phyloP scores from a whole-genome alignment of 2,888 invertebrate genomes.

The Geophilus truncorum region DNA sequence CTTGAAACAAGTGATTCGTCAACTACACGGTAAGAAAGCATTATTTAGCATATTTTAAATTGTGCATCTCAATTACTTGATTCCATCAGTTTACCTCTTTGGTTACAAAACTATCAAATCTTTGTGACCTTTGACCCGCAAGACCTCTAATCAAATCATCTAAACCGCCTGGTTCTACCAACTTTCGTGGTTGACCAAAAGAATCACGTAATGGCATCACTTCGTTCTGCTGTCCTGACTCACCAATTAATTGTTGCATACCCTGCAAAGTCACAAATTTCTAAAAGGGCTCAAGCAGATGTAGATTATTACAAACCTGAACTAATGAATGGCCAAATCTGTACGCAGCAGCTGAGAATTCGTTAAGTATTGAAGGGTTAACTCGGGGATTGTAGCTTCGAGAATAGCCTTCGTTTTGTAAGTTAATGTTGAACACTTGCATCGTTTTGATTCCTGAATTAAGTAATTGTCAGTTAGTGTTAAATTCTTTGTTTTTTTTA shows the following conservation, averaged over 20 bases:
- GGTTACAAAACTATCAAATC: slow-evolving; percentile 33
- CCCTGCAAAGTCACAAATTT: too few relatives aligned
- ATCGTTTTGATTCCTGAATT: slow-evolving; percentile 10
- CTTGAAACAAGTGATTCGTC: slow-evolving; percentile 41
- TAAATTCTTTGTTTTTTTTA: background rate
- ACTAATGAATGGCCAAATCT: slow-evolving; percentile 31
- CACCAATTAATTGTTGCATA: background rate
- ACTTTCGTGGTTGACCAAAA: slow-evolving; percentile 26
- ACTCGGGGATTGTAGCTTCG: background rate
- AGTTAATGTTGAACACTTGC: background rate
- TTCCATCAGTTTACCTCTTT: slow-evolving; percentile 30
- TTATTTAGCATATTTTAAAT: background rate
- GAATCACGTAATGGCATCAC: background rate
- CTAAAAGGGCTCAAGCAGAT: too few relatives aligned
- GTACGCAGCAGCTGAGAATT: slow-evolving; percentile 31
- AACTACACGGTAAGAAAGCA: slow-evolving; percentile 34
- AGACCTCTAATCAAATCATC: slow-evolving; percentile 33
- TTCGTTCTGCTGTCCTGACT: background rate
- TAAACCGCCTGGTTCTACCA: slow-evolving; percentile 19
- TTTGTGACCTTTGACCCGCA: slow-evolving; percentile 30
- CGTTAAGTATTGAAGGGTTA: slow-evolving; percentile 31
- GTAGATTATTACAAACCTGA: background rate
- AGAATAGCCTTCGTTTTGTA: background rate
- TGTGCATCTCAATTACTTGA: too few relatives aligned
- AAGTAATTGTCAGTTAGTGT: background rate